Percentiles rank a stretch among this genome's conserved stretches.
Conservation (phyloP, 2,797 vertebrate species). For the Helostoma temminkii region DNA sequence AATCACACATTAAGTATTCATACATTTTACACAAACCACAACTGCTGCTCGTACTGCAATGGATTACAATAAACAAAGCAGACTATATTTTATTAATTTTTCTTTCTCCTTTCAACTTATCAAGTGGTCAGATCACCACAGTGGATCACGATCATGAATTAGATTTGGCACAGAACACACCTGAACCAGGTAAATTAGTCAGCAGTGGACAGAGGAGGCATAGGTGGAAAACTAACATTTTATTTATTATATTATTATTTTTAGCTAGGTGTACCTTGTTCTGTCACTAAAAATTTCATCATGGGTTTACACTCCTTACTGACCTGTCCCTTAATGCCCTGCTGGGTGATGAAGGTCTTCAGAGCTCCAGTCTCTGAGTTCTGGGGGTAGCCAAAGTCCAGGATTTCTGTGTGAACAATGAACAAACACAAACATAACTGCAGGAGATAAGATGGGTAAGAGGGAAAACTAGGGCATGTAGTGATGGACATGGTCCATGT, state of each 20-base stretch:
- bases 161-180: no score
- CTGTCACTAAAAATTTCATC: not conserved
- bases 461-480: not conserved
- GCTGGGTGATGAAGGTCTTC: conserved; percentile 99
- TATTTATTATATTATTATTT: not conserved
- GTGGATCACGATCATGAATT: not conserved
- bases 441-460: conserved; percentile 45
- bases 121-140: no score
- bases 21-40: no score
- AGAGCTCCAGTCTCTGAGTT: conserved; percentile 98
- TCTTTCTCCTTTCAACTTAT: no score
- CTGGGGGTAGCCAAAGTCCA: conserved; percentile 99
- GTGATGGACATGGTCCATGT: not conserved
- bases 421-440: conserved; percentile 51
- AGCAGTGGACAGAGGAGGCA: no score
- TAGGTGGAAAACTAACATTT: no score
- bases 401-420: conserved; percentile 89
- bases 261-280: not conserved
- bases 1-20: not conserved
- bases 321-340: conserved; percentile 99
- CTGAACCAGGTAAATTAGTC: no score
- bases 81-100: not conserved
- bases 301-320: conserved; percentile 4
- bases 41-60: not conserved
- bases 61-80: not conserved